Conservation (phyloP, 2,113 vertebrate species). For the Rhadina sibilatrix region DNA sequence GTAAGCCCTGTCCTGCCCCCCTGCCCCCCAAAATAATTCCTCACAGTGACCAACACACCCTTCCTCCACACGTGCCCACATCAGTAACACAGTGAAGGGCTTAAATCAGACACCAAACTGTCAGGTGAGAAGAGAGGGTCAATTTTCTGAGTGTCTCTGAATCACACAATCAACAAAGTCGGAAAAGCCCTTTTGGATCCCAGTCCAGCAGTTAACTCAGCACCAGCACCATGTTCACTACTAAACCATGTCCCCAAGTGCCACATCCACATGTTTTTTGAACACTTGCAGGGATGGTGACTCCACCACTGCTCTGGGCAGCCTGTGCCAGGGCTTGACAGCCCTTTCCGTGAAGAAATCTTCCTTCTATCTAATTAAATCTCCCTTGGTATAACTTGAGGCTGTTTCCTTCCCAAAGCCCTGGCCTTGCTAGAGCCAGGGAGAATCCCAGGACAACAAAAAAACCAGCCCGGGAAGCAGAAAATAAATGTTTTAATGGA, state of each 20-base stretch:
- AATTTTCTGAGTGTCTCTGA: fast-evolving
- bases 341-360: background rate
- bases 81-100: background rate
- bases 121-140: background rate
- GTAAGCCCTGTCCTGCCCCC: slow-evolving; percentile 5
- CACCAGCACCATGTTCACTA: background rate
- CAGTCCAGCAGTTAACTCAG: background rate
- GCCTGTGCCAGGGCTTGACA: background rate
- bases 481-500: background rate
- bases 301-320: background rate
- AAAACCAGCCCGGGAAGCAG: background rate
- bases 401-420: background rate
- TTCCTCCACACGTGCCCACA: fast-evolving
- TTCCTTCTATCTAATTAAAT: background rate
- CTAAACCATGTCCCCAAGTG: background rate
- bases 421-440: background rate
- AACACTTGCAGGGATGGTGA: background rate
- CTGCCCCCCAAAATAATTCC: background rate
- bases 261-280: fast-evolving
- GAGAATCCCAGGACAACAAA: background rate
- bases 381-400: background rate
- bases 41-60: fast-evolving
- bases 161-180: background rate
- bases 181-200: background rate
- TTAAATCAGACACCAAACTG: background rate